Evolutionary conservation across 1,140 invertebrate genomes (phyloP).

Genomic region (Drosophila asahinai): DNA sequence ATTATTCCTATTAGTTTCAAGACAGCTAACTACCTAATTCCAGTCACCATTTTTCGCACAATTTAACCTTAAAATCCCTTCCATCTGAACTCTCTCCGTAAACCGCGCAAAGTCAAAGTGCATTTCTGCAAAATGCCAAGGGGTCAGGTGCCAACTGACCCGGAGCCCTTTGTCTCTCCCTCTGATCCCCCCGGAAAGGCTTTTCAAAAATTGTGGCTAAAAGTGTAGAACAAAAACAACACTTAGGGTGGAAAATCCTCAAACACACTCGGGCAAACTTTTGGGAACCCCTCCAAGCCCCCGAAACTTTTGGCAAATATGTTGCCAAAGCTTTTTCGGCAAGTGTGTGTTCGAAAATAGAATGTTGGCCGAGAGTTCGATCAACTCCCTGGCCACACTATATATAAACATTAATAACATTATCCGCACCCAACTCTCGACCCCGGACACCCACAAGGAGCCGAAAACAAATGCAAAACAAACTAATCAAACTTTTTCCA

Average conservation of each 20-base stretch:
- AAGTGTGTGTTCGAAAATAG: constrained; percentile 31
- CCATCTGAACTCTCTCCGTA: constrained; percentile 10
- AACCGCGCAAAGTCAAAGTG: constrained; percentile 28
- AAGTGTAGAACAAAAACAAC: constrained; percentile 30
- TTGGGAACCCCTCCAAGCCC: constrained; percentile 16
- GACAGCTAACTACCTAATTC: neutral
- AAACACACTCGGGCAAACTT: constrained; percentile 27
- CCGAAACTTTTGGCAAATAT: constrained; percentile 49
- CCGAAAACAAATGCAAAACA: constrained; percentile 61
- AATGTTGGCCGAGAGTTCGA: constrained; percentile 49
- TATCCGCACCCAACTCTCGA: constrained; percentile 32
- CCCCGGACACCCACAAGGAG: constrained; percentile 1
- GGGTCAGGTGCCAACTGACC: constrained; percentile 24
- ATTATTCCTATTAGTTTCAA: too few relatives aligned
- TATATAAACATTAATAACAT: constrained; percentile 78
- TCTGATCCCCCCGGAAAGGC: constrained; percentile 17
- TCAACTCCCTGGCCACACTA: constrained; percentile 42
- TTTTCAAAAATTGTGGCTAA: constrained; percentile 14
- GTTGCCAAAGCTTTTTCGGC: constrained; percentile 42
- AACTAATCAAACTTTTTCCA: constrained; percentile 77
- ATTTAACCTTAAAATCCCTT: constrained; percentile 7
- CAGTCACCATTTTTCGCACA: constrained; percentile 3
- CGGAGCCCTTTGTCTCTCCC: neutral
- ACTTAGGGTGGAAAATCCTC: constrained; percentile 12
- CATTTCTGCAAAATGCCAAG: constrained; percentile 2